These are phyloP conservation scores for Dryas iulia DNA, from an alignment of 1,140 invertebrate genomes.

Conservation along the genomic window DNA sequence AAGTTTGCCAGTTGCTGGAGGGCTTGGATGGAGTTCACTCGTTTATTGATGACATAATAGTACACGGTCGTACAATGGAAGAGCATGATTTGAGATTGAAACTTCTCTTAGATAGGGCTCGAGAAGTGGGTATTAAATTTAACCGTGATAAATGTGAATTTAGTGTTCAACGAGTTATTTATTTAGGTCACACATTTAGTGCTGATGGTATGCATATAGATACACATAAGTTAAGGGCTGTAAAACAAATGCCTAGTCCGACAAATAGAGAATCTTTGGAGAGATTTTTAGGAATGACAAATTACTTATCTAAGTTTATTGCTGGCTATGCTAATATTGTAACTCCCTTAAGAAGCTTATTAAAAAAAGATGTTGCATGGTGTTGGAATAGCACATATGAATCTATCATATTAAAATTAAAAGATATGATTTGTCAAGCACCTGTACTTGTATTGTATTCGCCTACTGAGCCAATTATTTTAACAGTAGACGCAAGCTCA, in stretches of 20 bases:
- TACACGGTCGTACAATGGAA: constrained; percentile 4
- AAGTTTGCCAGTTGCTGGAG: constrained; percentile 21
- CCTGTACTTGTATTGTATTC: constrained; percentile 1
- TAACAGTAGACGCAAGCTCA: constrained; percentile 19
- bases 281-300: constrained; percentile 24
- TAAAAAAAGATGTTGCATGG: constrained; percentile 16
- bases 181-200: constrained; percentile 25
- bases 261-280: constrained; percentile 13
- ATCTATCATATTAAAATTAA: neutral
- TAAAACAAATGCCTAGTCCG: constrained; percentile 16
- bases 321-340: constrained; percentile 12
- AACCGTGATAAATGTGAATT: constrained; percentile 30
- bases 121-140: constrained; percentile 21
- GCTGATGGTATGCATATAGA: constrained; percentile 19
- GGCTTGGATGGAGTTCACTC: constrained; percentile 23
- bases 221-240: constrained; percentile 17
- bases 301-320: constrained; percentile 30
- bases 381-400: neutral
- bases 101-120: constrained; percentile 17
- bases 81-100: constrained; percentile 23
- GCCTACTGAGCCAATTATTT: neutral
- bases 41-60: constrained; percentile 27
- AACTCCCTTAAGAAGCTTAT: neutral
- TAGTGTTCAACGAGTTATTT: constrained; percentile 14
- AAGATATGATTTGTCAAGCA: neutral